Percentiles rank a stretch among this genome's conserved stretches.
Conservation (phyloP, 30 jellyfish, hydroid and myxozoan species). For the Hydractinia symbiolongicarpus region DNA sequence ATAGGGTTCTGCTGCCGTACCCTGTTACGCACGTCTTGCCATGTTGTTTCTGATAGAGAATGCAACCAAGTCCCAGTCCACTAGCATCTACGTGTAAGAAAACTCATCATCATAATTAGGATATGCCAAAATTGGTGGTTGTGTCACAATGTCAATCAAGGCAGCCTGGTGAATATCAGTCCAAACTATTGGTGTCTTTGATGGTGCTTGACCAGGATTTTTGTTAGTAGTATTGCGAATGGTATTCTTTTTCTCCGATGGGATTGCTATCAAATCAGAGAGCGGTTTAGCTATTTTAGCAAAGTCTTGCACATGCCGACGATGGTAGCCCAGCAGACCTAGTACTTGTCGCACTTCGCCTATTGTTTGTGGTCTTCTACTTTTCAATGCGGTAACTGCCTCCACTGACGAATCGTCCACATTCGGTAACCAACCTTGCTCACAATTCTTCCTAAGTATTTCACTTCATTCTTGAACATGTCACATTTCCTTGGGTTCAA, state of each 20-base stretch:
- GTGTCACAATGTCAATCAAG: slow-evolving; percentile 19
- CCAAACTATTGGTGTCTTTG: slow-evolving; percentile 34
- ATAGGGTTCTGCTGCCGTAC: no score
- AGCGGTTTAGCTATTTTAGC: slow-evolving; percentile 40
- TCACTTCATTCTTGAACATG: slow-evolving; percentile 38
- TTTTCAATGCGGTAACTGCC: slow-evolving; percentile 45
- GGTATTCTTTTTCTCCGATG: slow-evolving; percentile 7
- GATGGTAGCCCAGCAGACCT: slow-evolving; percentile 5
- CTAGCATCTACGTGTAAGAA: slow-evolving; percentile 26
- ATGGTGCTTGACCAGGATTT: slow-evolving; percentile 30
- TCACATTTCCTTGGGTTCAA: slow-evolving; percentile 37
- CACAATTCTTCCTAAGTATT: slow-evolving; percentile 39
- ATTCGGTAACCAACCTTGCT: slow-evolving; percentile 21
- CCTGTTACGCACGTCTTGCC: not conserved
- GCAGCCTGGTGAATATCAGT: slow-evolving; percentile 34
- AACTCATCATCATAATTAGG: slow-evolving; percentile 34
- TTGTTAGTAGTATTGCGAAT: slow-evolving; percentile 9
- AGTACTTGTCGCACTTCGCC: slow-evolving; percentile 38
- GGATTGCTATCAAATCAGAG: slow-evolving; percentile 21
- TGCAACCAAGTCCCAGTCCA: no score
- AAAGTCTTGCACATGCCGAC: slow-evolving; percentile 38
- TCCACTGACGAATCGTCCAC: slow-evolving; percentile 25
- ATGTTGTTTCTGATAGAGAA: no score
- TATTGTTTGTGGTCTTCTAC: slow-evolving; percentile 36
- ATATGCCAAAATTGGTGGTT: slow-evolving; percentile 49